Conservation (phyloP, 2,113 vertebrate genomes). For the Archilochus colubris region DNA sequence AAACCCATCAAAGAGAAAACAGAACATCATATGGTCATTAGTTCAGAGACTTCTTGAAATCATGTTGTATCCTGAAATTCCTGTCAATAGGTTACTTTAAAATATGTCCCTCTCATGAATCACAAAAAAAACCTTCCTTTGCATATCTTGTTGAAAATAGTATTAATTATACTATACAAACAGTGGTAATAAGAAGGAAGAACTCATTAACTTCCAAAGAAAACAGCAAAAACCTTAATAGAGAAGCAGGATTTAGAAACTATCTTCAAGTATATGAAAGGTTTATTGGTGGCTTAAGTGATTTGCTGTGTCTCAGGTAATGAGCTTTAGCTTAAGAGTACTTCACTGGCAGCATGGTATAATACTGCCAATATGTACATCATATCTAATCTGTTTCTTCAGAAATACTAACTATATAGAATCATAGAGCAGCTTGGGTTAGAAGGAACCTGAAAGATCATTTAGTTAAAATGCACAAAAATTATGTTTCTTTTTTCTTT, state of each 20-base stretch:
- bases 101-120: not conserved
- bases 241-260: not conserved
- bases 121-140: not conserved
- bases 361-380: not conserved
- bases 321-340: not conserved
- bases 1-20: not conserved
- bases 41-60: not conserved
- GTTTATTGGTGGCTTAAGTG: not conserved
- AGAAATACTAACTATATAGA: not conserved
- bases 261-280: not conserved
- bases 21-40: not conserved
- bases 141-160: not conserved
- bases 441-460: too few relatives aligned
- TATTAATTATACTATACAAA: not conserved
- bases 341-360: not conserved
- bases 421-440: too few relatives aligned
- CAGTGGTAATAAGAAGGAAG: not conserved
- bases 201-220: not conserved
- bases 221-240: not conserved
- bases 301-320: not conserved
- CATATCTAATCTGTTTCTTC: not conserved
- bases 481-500: not conserved
- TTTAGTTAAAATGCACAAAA: not conserved
- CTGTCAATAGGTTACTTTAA: not conserved
- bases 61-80: not conserved